Conservation (phyloP, 2,888 invertebrate genomes). For the Microctonus brassicae region DNA sequence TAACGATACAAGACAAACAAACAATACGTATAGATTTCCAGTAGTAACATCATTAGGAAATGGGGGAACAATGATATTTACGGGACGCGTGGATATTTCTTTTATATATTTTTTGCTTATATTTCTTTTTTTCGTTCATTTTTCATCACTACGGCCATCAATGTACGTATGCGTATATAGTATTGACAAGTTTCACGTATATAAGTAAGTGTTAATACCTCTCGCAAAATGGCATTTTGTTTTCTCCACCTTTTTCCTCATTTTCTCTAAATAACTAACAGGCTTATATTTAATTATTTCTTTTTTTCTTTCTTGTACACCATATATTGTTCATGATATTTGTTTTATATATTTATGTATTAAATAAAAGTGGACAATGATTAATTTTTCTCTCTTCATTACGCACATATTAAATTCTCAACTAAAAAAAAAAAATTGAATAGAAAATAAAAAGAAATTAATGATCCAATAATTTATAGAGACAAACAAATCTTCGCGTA, state of each 20-base stretch:
- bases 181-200: slow-evolving; percentile 13
- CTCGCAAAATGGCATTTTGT: background rate
- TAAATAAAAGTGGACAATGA: background rate
- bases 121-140: background rate
- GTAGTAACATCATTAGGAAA: slow-evolving; percentile 43
- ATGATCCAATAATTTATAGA: background rate
- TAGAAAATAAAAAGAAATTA: background rate
- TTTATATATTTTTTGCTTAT: background rate
- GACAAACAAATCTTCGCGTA: background rate
- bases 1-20: slow-evolving; percentile 62
- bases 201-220: slow-evolving; percentile 9
- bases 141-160: slow-evolving; percentile 29
- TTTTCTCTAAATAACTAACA: slow-evolving; percentile 24
- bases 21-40: slow-evolving; percentile 62
- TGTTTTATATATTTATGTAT: slow-evolving; percentile 1
- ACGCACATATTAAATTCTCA: background rate
- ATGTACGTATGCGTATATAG: slow-evolving; percentile 36
- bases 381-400: background rate
- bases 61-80: slow-evolving; percentile 33
- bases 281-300: slow-evolving; percentile 25
- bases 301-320: slow-evolving; percentile 25
- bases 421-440: background rate
- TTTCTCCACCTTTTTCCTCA: background rate
- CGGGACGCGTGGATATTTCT: slow-evolving; percentile 29
- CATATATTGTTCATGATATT: slow-evolving; percentile 22